A percentile compares a stretch with the other conserved stretches of the same genome.
Conservation (phyloP, 2,797 vertebrate genomes). For the Neoniphon sammara region DNA sequence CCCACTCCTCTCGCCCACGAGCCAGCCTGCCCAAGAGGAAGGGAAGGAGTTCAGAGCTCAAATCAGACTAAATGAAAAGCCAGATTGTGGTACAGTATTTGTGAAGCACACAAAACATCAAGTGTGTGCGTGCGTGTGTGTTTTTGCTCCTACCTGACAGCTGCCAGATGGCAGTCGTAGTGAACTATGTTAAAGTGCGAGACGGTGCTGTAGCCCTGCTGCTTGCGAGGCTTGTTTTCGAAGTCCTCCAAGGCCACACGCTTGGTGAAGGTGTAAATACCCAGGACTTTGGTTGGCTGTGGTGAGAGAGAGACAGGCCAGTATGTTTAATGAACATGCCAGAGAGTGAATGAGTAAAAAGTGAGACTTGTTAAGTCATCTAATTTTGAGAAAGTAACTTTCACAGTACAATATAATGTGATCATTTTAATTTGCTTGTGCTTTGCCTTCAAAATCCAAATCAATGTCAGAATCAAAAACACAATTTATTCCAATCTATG, state of each 20-base stretch:
- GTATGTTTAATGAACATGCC: slow-evolving; percentile 15
- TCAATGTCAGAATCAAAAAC: too few species aligned
- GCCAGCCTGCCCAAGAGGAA: slow-evolving; percentile 84
- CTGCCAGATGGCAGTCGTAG: slow-evolving; percentile 98
- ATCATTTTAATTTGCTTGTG: too few species aligned
- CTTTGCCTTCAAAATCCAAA: too few species aligned
- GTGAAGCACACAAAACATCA: background rate
- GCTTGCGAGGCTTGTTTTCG: slow-evolving; percentile 97
- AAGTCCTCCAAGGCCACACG: slow-evolving; percentile 94
- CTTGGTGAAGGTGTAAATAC: slow-evolving; percentile 99
- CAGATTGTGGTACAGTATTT: background rate
- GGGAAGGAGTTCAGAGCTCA: background rate
- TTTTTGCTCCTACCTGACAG: slow-evolving; percentile 88
- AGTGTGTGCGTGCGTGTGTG: background rate
- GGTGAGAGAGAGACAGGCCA: slow-evolving; percentile 27
- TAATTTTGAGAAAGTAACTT: too few species aligned
- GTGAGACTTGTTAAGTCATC: too few species aligned
- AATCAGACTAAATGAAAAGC: background rate
- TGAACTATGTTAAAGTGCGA: slow-evolving; percentile 99
- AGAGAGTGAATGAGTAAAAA: background rate
- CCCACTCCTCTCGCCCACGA: slow-evolving; percentile 97
- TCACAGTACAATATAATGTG: too few species aligned
- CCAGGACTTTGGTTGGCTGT: slow-evolving; percentile 97
- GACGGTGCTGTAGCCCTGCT: slow-evolving; percentile 99
- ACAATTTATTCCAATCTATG: too few species aligned